Evolutionary conservation across 2,113 vertebrate species (phyloP).

Genomic region (Lophura nycthemera): DNA sequence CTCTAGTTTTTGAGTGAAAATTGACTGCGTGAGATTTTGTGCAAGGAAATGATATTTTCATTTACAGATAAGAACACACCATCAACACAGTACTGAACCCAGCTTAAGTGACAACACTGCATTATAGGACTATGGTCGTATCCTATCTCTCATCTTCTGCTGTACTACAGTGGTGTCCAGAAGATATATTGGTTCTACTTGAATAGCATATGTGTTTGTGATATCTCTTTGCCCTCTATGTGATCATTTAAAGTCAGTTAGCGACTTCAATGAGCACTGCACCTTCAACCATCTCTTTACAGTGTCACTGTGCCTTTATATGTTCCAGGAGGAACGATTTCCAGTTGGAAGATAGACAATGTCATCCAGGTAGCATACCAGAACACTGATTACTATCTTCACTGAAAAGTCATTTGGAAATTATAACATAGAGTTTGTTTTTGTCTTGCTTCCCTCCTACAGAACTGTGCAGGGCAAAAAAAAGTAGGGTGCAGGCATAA

Average conservation of each 20-base stretch:
- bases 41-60: neutral
- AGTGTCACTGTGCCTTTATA: neutral
- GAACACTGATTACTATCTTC: neutral
- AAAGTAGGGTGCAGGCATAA: neutral
- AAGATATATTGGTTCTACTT: neutral
- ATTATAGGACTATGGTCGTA: neutral
- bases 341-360: neutral
- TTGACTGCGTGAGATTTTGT: neutral
- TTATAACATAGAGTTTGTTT: neutral
- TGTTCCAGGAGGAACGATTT: neutral
- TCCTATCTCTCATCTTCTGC: neutral
- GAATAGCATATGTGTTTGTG: neutral
- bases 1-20: neutral
- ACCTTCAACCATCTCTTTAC: accelerated
- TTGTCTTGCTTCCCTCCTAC: neutral
- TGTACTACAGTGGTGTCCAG: accelerated
- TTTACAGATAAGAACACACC: neutral
- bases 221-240: no score
- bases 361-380: neutral
- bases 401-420: neutral
- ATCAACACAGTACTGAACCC: neutral
- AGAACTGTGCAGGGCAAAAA: neutral
- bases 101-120: neutral
- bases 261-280: neutral
- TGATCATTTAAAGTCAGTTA: neutral